Evolutionary conservation across 2,888 invertebrate genomes (phyloP).

Genomic region (Cryptophagus acutangulus): DNA sequence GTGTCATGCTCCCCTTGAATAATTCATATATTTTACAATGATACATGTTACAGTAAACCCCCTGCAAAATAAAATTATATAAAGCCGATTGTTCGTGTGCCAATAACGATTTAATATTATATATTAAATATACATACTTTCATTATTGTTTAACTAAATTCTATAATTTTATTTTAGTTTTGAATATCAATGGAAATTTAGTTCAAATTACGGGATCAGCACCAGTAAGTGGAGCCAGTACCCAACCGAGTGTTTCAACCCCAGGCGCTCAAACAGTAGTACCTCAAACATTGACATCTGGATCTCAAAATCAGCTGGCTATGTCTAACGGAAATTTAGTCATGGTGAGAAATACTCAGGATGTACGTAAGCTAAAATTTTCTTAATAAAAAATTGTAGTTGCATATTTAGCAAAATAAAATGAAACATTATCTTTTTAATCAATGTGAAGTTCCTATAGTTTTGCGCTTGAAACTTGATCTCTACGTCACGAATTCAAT

Average conservation of each 20-base stretch:
- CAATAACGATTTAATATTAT: too few species aligned
- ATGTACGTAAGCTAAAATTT: slow-evolving; percentile 36
- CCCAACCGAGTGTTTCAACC: slow-evolving; percentile 42
- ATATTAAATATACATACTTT: too few species aligned
- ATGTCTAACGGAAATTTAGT: slow-evolving; percentile 69
- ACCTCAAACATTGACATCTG: slow-evolving; percentile 44
- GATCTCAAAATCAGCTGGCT: slow-evolving; percentile 53
- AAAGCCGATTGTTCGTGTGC: too few species aligned
- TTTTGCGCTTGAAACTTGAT: neutral
- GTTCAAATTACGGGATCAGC: slow-evolving; percentile 59
- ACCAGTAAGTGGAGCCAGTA: slow-evolving; percentile 32
- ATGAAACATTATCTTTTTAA: neutral
- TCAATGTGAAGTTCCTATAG: neutral
- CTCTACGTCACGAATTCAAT: neutral
- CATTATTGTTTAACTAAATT: too few species aligned
- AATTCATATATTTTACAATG: too few species aligned
- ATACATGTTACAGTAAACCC: too few species aligned
- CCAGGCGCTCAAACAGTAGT: slow-evolving; percentile 47
- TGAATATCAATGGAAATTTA: slow-evolving; percentile 71
- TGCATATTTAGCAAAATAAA: neutral
- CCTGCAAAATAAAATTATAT: too few species aligned
- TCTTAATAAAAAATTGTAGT: neutral
- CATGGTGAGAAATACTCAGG: slow-evolving; percentile 57
- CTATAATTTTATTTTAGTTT: slow-evolving; percentile 59
- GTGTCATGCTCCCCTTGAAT: too few species aligned